phyloP scores from a whole-genome alignment of 1,140 invertebrate species.

The Leptopilina boulardi region DNA sequence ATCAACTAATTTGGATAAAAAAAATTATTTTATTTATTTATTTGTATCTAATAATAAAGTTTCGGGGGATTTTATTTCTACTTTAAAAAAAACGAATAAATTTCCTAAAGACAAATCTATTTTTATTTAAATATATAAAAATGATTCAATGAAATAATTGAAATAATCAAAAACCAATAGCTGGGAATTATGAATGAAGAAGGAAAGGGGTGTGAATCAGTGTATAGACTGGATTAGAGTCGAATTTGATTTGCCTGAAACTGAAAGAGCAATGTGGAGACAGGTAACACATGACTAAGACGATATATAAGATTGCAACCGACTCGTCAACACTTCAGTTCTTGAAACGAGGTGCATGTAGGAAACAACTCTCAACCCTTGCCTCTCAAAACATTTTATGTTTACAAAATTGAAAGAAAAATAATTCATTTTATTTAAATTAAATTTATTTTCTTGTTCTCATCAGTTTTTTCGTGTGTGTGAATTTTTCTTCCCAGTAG shows the following conservation, averaged over 20 bases:
- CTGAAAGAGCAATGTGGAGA: not conserved
- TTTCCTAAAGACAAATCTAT: too few relatives aligned
- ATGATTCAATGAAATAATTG: too few relatives aligned
- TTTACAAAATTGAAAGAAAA: not conserved
- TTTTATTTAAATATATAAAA: too few relatives aligned
- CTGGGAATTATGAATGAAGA: not conserved
- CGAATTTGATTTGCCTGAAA: not conserved
- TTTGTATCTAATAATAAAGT: too few relatives aligned
- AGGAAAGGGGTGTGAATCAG: not conserved
- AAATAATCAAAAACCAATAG: too few relatives aligned
- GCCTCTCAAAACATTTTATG: not conserved
- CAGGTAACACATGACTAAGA: constrained; percentile 16
- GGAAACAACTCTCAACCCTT: not conserved
- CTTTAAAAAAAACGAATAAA: too few relatives aligned
- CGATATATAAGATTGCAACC: constrained; percentile 7
- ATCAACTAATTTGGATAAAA: too few relatives aligned
- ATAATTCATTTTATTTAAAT: not conserved
- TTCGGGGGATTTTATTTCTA: too few relatives aligned
- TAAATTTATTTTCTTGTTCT: not conserved
- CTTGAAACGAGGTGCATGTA: constrained; percentile 5
- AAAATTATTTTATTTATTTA: too few relatives aligned
- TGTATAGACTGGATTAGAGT: not conserved
- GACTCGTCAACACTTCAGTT: constrained; percentile 8
- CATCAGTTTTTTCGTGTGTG: not conserved
- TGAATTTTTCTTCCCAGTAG: not conserved